Evolutionary conservation across 2,113 vertebrate species (phyloP).

Genomic region (Raja brachyura): DNA sequence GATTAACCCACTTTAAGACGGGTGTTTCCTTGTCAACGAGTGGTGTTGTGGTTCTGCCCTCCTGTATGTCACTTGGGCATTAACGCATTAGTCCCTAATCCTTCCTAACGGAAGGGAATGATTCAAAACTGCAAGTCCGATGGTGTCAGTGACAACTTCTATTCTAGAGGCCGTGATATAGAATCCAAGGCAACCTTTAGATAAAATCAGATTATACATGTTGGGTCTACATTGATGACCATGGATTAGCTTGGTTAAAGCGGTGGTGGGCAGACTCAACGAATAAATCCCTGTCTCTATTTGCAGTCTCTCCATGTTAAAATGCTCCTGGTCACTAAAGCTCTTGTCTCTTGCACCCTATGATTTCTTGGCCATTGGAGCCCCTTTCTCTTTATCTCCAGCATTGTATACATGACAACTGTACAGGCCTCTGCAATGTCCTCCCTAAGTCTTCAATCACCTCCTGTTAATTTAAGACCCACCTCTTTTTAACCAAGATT

Average conservation of each 20-base stretch:
- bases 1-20: no score
- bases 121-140: no score
- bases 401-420: neutral
- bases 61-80: neutral
- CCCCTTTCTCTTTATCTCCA: neutral
- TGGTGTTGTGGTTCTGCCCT: neutral
- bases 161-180: no score
- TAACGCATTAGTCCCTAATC: no score
- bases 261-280: no score
- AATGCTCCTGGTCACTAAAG: neutral
- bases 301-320: neutral
- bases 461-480: neutral
- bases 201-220: no score
- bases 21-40: no score
- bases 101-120: no score
- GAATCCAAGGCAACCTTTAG: no score
- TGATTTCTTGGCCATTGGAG: neutral
- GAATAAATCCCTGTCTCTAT: neutral
- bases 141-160: no score
- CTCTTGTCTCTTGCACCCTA: neutral
- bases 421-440: neutral
- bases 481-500: neutral
- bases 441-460: neutral
- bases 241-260: no score
- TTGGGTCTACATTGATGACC: no score